These are phyloP conservation scores for Drosophila quinaria DNA, from an alignment of 2,888 invertebrate species.

Conservation along the genomic window DNA sequence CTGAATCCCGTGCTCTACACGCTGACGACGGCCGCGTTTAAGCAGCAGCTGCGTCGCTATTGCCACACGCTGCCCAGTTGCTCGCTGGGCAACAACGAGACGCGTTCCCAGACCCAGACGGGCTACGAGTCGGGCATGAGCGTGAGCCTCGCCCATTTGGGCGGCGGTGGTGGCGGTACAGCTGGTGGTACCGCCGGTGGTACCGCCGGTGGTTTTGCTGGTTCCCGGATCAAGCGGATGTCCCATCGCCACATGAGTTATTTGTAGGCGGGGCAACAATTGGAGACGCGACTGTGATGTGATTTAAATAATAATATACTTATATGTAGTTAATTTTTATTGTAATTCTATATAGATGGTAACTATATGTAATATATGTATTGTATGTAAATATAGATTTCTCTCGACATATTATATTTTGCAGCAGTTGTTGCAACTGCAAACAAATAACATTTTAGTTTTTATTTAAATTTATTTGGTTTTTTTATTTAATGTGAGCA, in stretches of 20 bases:
- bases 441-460: slow-evolving; percentile 4
- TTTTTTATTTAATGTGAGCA: no score
- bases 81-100: slow-evolving; percentile 75
- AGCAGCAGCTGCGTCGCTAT: slow-evolving; percentile 86
- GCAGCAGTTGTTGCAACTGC: slow-evolving; percentile 40
- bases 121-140: slow-evolving; percentile 86
- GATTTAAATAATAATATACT: slow-evolving; percentile 48
- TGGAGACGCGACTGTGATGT: slow-evolving; percentile 47
- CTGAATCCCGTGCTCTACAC: slow-evolving; percentile 89
- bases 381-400: slow-evolving; percentile 29
- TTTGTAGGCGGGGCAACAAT: slow-evolving; percentile 49
- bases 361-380: slow-evolving; percentile 13
- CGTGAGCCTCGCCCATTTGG: slow-evolving; percentile 85
- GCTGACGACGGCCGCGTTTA: slow-evolving; percentile 88
- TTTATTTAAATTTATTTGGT: no score
- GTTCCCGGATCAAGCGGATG: slow-evolving; percentile 80
- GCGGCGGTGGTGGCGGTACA: no score
- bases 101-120: slow-evolving; percentile 82
- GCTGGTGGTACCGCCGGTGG: slow-evolving; percentile 65
- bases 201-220: not conserved
- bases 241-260: slow-evolving; percentile 84
- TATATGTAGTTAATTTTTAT: slow-evolving; percentile 44
- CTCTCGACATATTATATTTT: slow-evolving; percentile 24
- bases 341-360: slow-evolving; percentile 34
- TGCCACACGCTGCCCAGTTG: slow-evolving; percentile 75